Conservation (phyloP, 2,113 vertebrate species). For the Periophthalmus modestus region DNA sequence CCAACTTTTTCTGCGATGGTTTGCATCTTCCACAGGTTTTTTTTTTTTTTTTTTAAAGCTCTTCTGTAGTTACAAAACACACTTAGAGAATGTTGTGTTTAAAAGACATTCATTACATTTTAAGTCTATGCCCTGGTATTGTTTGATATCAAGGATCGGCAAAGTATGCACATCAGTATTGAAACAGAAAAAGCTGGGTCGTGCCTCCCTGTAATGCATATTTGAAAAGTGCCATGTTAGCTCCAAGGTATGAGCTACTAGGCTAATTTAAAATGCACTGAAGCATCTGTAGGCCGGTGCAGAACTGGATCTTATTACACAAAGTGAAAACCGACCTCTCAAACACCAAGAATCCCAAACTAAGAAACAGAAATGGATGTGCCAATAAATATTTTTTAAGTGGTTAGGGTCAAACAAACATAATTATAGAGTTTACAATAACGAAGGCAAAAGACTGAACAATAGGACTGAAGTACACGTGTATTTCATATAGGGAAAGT, state of each 20-base stretch:
- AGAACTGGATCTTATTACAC: not conserved
- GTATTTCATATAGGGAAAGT: not conserved
- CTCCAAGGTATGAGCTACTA: not conserved
- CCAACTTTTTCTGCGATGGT: too few species aligned
- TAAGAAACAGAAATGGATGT: not conserved
- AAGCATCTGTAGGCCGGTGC: not conserved
- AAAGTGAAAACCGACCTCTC: not conserved
- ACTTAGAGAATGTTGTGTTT: too few species aligned
- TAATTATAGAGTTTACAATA: not conserved
- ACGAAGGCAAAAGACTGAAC: not conserved
- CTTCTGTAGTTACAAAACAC: too few species aligned
- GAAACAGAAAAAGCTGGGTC: too few species aligned
- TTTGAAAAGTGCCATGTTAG: not conserved
- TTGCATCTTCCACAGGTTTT: too few species aligned
- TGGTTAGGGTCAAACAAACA: not conserved
- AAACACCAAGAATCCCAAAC: not conserved
- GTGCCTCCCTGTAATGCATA: not conserved
- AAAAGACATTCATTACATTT: too few species aligned
- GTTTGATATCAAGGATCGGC: too few species aligned
- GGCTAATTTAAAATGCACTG: not conserved
- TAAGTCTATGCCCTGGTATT: too few species aligned
- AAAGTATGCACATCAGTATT: too few species aligned
- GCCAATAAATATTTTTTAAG: not conserved
- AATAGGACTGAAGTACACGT: not conserved
- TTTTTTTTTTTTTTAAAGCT: too few species aligned